Percentiles rank a stretch among this genome's conserved stretches.
These are phyloP conservation scores for Xylota segnis DNA, from an alignment of 2,888 invertebrate species.

Conservation along the genomic window DNA sequence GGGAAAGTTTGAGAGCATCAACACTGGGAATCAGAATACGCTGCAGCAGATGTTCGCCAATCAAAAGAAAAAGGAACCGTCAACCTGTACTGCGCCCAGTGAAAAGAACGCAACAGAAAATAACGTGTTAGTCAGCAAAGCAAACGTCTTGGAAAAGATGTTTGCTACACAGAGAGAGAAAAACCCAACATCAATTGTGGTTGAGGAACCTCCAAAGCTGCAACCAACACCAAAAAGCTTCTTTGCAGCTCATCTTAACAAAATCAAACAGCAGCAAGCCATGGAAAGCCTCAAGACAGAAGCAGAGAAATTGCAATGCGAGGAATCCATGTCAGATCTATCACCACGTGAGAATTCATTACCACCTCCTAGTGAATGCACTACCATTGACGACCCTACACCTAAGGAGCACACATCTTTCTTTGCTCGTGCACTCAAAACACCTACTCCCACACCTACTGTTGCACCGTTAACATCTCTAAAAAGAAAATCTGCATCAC, in stretches of 20 bases:
- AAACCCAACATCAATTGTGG: neutral
- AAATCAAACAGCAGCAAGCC: slow-evolving; percentile 76
- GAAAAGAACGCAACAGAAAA: neutral
- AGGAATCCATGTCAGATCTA: slow-evolving; percentile 35
- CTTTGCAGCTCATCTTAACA: slow-evolving; percentile 78
- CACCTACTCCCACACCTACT: neutral
- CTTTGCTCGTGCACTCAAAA: slow-evolving; percentile 2
- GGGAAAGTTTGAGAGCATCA: slow-evolving; percentile 90
- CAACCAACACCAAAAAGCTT: slow-evolving; percentile 78
- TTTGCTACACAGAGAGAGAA: slow-evolving; percentile 49
- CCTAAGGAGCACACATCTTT: slow-evolving; percentile 25
- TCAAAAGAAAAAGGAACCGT: slow-evolving; percentile 77
- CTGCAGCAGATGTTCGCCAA: slow-evolving; percentile 87
- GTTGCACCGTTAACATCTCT: neutral
- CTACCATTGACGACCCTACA: neutral
- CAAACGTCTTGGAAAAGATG: slow-evolving; percentile 31
- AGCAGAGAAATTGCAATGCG: slow-evolving; percentile 26
- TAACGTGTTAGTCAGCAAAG: slow-evolving; percentile 34
- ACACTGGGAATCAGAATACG: slow-evolving; percentile 84
- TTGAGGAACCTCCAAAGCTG: neutral
- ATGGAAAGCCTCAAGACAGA: slow-evolving; percentile 12
- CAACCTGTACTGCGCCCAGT: neutral
- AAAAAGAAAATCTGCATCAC: slow-evolving; percentile 48
- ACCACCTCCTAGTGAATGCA: slow-evolving; percentile 1
- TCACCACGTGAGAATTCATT: slow-evolving; percentile 25